Percentiles rank a stretch among this genome's conserved stretches.
phyloP scores from a whole-genome alignment of 2,113 vertebrate genomes.

The Erinaceus europaeus region DNA sequence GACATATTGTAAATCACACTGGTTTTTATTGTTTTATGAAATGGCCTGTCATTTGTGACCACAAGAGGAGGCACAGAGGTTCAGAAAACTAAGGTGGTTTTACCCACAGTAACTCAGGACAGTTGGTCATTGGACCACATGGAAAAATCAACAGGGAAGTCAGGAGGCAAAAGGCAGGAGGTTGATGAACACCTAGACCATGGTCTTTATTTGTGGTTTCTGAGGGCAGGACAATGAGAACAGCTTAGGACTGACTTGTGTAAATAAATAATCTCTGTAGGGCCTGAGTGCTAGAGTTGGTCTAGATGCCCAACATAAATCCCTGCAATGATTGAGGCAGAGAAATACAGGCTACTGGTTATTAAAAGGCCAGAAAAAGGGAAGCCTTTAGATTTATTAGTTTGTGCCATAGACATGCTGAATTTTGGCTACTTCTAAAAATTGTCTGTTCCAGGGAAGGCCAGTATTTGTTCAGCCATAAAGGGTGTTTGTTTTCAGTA shows the following conservation, averaged over 20 bases:
- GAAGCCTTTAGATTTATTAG: neutral
- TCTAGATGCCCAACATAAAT: neutral
- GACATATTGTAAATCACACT: neutral
- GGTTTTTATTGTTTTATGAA: neutral
- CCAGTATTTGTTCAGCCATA: neutral
- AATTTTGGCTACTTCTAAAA: neutral
- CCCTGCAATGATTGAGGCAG: neutral
- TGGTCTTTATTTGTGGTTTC: neutral
- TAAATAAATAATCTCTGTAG: neutral
- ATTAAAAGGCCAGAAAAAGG: neutral
- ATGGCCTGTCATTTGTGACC: neutral
- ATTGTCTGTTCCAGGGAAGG: neutral
- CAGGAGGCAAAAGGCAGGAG: neutral
- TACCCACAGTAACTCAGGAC: neutral
- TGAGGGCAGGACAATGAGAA: neutral
- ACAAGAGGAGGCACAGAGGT: neutral
- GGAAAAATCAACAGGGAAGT: neutral
- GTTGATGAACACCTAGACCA: accelerated
- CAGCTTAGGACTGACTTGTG: neutral
- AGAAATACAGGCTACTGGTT: neutral
- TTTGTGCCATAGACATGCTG: neutral
- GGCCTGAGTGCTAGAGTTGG: neutral
- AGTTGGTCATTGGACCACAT: accelerated
- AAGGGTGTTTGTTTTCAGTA: neutral
- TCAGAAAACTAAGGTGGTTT: neutral